A percentile compares a stretch with the other conserved stretches of the same genome.
These are phyloP conservation scores for Chelonus insularis DNA, from an alignment of 1,140 invertebrate species.

Conservation along the genomic window DNA sequence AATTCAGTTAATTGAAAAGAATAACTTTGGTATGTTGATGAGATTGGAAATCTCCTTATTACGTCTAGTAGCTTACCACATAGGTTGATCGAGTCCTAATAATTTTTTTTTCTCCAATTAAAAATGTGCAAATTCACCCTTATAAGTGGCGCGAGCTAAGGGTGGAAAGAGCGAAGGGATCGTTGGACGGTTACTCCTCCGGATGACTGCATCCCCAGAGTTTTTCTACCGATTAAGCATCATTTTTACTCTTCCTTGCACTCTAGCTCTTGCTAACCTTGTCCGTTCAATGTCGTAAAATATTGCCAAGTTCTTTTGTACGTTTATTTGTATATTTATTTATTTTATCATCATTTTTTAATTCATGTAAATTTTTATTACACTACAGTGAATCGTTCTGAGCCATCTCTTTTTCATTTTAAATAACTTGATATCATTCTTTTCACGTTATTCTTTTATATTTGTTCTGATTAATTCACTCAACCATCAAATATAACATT, in stretches of 20 bases:
- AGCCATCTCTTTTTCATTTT: too few relatives aligned
- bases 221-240: slow-evolving; percentile 58
- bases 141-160: slow-evolving; percentile 33
- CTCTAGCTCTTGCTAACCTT: neutral
- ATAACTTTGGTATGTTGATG: too few relatives aligned
- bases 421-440: too few relatives aligned
- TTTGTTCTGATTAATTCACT: too few relatives aligned
- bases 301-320: neutral
- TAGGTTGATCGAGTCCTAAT: too few relatives aligned
- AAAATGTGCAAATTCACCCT: slow-evolving; percentile 53
- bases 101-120: slow-evolving; percentile 55
- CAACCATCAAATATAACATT: too few relatives aligned
- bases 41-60: too few relatives aligned
- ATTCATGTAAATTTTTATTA: slow-evolving; percentile 3
- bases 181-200: slow-evolving; percentile 30
- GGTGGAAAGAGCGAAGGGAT: slow-evolving; percentile 22
- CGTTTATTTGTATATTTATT: neutral
- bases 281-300: neutral
- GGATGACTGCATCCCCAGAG: slow-evolving; percentile 43
- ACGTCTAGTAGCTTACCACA: too few relatives aligned
- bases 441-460: too few relatives aligned
- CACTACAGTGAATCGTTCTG: neutral
- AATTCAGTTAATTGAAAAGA: too few relatives aligned
- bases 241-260: slow-evolving; percentile 41
- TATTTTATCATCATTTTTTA: neutral